Base-by-base conservation (phyloP, 1,140 invertebrate genomes). In the Hylaeus anthracinus region DNA sequence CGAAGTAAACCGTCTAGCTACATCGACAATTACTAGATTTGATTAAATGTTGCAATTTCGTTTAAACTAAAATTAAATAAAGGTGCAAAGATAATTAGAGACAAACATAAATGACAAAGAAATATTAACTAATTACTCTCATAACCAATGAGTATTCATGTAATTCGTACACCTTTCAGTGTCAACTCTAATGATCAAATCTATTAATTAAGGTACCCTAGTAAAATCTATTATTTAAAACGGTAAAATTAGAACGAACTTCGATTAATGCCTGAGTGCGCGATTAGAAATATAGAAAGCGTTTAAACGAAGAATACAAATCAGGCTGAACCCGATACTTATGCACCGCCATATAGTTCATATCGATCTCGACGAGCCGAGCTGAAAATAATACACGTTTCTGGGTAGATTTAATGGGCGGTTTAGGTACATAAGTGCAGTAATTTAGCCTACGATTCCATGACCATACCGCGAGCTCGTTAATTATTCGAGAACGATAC, bases 401-500 rank as follows among this genome's bases (percentile, higher is more conserved):
- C 77, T 74, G 55, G 41, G 10, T 66, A 69, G 72, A 86, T 86
- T 70, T 87, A 86, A 87, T 87, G 81, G 53, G 73, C 58, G 72
- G 51, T 86, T 86, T 77, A 86, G 75, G 51, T 43, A 45, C 39
- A 15, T 86, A 86, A 86, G 81, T 86, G 69, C 81, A 77, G 81
- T 45, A 75, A 74, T 79, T 86, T 65, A 79, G 61, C 67, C 60
- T 51, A 75, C 69, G 61, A 86, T 86, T 58, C 73, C 61, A 72
- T 41, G 76, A 48, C 63, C 76, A 61, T 83, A 72, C 81, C 67
- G 66, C 58, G n/a, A 43, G 55, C 81, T 86, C 77, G 70, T 87
- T 67, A 83, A 87, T 87, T 83, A 86, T 83, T 86, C 71, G n/a
- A 61, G 63, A 61, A 80, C 74, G 64, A 69, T 81, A 86, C 61